Base-by-base conservation (phyloP, 2,113 vertebrate genomes). In the Spheniscus mendiculus region DNA sequence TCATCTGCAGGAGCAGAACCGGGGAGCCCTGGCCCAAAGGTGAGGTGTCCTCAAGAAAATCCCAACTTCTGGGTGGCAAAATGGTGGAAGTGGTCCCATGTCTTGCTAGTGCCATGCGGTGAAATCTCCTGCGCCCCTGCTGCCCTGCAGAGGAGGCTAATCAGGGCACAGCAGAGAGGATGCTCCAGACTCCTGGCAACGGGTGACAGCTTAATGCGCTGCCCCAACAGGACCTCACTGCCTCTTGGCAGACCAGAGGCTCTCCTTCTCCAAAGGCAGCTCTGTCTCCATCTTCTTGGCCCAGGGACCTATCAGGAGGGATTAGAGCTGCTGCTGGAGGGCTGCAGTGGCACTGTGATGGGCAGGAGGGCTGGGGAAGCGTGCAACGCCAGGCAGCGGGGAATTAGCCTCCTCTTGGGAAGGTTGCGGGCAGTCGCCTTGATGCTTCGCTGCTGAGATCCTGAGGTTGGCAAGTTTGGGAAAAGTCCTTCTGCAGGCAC, bases 301-400 rank as follows among this genome's bases (percentile, higher is more conserved):
- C 83, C 90, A 65, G 55, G 21, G 49, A 94, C 20, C 55, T 27
- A 30, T 88, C 95, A 91, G 67, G 58, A 81, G 49, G 81, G 95
- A 98, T 97, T 96, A 98, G 87, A 80, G 65, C 81, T 70, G 56
- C 95, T 93, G 95, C 96, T 3, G 55, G 89, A 95, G 93, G 95
- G 87, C 78, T 94, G 84, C 62, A 67, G 62, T 61, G 59, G 87
- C 82, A 91, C 65, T 5, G 15, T 81, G 83, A 29, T 4, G 44
- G 21, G 16, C 26, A 23, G 34, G 77, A 89, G 44, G 26, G 38
- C 49, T 38, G 34, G 44, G 30, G 73, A 86, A 85, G 32, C 0
- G 5, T 19, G 18, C 22, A 36, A 3, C 0, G 27, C 47, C 2
- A 34, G 71, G 74, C 87, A 83, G 58, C 1, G 2, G 72, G 82